phyloP scores from a whole-genome alignment of 2,888 invertebrate genomes.

The Marronus borbonicus region DNA sequence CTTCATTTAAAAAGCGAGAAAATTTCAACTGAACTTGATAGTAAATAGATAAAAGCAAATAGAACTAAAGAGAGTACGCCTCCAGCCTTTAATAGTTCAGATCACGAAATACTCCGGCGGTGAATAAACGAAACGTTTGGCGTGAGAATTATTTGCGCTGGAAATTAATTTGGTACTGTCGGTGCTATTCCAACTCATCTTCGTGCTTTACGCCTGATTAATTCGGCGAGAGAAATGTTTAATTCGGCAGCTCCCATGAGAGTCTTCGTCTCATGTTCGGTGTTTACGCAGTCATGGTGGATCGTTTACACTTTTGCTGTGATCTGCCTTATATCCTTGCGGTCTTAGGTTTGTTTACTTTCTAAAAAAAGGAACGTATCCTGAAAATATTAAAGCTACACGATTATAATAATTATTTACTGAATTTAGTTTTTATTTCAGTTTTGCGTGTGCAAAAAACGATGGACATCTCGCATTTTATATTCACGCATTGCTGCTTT shows the following conservation, averaged over 20 bases:
- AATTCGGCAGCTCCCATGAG: constrained; percentile 15
- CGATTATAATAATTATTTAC: no score
- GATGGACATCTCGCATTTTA: no score
- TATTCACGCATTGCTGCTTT: no score
- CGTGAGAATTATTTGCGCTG: constrained; percentile 26
- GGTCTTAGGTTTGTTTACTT: neutral
- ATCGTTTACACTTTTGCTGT: neutral
- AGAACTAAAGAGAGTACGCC: no score
- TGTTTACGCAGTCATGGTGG: constrained; percentile 11
- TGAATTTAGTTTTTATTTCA: no score
- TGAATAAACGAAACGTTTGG: constrained; percentile 22
- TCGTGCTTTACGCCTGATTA: constrained; percentile 29
- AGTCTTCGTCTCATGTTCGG: constrained; percentile 6
- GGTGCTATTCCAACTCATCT: constrained; percentile 7
- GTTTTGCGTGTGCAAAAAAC: no score
- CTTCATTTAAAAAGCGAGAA: no score
- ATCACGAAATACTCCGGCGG: neutral
- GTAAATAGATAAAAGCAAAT: no score
- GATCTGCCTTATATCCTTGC: neutral
- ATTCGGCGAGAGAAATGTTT: constrained; percentile 27
- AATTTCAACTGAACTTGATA: no score
- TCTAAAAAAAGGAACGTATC: no score
- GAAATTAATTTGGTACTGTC: constrained; percentile 27
- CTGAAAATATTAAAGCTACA: no score
- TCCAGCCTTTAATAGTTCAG: no score